Percentiles rank a stretch among this genome's conserved stretches.
Conservation (phyloP, 2,113 vertebrate genomes). For the Zeus faber region DNA sequence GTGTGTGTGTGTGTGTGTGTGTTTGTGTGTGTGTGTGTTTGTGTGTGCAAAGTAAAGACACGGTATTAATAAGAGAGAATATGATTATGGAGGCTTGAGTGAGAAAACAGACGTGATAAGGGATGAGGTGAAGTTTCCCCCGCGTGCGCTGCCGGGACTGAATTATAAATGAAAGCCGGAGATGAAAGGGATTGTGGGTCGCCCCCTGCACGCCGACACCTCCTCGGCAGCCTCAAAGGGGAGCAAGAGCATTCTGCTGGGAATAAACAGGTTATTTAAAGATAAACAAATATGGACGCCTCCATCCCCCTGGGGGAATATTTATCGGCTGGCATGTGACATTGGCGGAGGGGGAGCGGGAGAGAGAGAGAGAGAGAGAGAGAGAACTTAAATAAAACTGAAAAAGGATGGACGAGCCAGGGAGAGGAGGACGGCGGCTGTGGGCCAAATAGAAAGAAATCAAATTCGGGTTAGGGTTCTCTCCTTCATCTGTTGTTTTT, state of each 20-base stretch:
- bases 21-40: neutral
- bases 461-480: too few species aligned
- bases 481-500: too few species aligned
- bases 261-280: neutral
- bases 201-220: neutral
- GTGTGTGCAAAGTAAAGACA: neutral
- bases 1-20: neutral
- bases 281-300: neutral
- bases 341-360: too few species aligned
- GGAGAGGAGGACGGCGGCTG: neutral
- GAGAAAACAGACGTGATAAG: neutral
- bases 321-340: neutral
- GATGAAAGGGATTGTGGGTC: neutral
- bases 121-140: neutral
- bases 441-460: too few species aligned
- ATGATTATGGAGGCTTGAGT: neutral
- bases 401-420: neutral
- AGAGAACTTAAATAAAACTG: neutral
- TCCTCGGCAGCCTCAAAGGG: too few species aligned
- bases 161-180: conserved; percentile 2
- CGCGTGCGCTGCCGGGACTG: neutral
- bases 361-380: neutral
- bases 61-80: neutral
- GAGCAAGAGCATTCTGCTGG: neutral
- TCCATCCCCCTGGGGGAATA: neutral